Evolutionary conservation across 2,113 vertebrate species (phyloP).

Genomic region (Hypomesus transpacificus): DNA sequence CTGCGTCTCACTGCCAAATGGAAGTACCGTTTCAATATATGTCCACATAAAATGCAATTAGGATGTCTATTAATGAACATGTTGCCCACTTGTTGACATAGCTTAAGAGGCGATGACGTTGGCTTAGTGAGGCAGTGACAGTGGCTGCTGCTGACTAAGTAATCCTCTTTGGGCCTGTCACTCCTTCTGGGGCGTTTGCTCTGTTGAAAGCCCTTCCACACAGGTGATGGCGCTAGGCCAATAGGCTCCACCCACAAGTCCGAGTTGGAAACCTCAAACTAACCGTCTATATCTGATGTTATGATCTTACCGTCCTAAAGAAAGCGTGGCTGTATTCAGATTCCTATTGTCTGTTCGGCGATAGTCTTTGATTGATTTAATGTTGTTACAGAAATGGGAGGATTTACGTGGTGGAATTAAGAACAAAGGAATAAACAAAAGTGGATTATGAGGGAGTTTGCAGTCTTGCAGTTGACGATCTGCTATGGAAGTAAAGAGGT

Average conservation of each 20-base stretch:
- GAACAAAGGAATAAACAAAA: conserved; percentile 25
- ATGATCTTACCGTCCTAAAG: background rate
- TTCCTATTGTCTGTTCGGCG: conserved; percentile 2
- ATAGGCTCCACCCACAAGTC: conserved; percentile 46
- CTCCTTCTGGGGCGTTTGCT: conserved; percentile 44
- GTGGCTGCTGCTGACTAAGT: conserved; percentile 65
- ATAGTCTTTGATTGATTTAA: background rate
- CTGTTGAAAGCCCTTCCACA: background rate
- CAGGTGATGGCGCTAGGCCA: conserved; percentile 16
- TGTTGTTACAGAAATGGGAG: background rate
- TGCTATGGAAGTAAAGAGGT: conserved; percentile 17
- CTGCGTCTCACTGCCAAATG: no score
- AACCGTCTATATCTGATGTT: background rate
- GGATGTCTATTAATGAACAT: background rate
- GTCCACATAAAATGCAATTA: no score
- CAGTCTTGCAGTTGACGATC: background rate
- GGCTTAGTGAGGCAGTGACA: conserved; percentile 36
- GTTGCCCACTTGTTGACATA: background rate
- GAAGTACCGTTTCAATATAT: no score
- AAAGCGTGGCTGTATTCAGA: background rate
- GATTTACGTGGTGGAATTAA: background rate
- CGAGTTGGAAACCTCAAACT: conserved; percentile 5
- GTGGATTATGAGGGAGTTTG: conserved; percentile 31
- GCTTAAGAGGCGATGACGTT: conserved; percentile 20
- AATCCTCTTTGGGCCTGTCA: conserved; percentile 70